phyloP scores from a whole-genome alignment of 23 tunicate genomes.

The Trididemnum nubilum region DNA sequence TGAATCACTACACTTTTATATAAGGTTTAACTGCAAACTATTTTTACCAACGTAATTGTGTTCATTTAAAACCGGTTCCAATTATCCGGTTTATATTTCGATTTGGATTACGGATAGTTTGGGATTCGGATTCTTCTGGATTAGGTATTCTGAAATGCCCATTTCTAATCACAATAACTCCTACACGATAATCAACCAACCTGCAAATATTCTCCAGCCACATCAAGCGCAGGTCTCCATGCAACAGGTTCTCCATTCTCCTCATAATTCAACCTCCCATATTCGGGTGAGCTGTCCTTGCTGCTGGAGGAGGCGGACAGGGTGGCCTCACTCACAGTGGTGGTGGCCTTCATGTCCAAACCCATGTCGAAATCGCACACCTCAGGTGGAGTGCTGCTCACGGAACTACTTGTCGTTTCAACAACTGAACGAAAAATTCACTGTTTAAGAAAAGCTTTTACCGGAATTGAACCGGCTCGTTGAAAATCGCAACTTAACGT shows the following conservation, averaged over 20 bases:
- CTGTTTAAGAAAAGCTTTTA: not conserved
- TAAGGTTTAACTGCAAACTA: no score
- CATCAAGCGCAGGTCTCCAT: conserved; percentile 56
- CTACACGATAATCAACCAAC: no score
- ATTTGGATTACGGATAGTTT: no score
- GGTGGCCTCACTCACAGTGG: conserved; percentile 20
- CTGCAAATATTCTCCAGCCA: conserved; percentile 73
- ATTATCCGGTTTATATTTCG: no score
- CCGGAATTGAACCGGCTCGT: no score
- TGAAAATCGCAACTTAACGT: no score
- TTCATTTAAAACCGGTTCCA: no score
- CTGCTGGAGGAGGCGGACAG: conserved; percentile 70
- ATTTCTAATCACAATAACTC: no score
- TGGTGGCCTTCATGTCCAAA: conserved; percentile 29
- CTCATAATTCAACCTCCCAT: conserved; percentile 55
- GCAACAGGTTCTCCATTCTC: conserved; percentile 31
- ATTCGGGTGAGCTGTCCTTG: conserved; percentile 56
- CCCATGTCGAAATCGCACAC: conserved; percentile 56
- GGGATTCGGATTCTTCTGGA: no score
- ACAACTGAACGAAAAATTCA: conserved; percentile 38
- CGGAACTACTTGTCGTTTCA: conserved; percentile 43
- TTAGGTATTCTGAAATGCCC: no score
- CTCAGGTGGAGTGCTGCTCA: conserved; percentile 43
- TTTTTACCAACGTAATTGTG: no score
- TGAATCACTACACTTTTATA: no score